phyloP scores from a whole-genome alignment of 2,888 invertebrate genomes.

The Papilio elwesi region DNA sequence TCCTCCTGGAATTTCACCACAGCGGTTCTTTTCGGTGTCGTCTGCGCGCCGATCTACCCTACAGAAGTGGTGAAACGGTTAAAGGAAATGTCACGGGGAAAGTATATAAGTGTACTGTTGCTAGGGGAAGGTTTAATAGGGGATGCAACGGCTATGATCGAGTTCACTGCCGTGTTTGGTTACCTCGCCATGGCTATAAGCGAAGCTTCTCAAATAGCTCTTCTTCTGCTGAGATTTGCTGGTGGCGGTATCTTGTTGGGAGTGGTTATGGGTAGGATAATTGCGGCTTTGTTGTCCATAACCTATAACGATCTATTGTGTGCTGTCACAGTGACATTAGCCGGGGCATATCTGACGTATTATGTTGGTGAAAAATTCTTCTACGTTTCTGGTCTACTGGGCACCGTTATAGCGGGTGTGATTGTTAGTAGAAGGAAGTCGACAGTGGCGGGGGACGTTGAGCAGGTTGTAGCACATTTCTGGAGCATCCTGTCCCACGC shows the following conservation, averaged over 20 bases:
- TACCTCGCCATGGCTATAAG: slow-evolving; percentile 65
- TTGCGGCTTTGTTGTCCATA: slow-evolving; percentile 62
- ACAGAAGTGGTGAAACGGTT: slow-evolving; percentile 71
- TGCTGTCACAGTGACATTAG: slow-evolving; percentile 67
- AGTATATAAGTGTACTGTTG: slow-evolving; percentile 69
- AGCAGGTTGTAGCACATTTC: slow-evolving; percentile 64
- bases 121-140: slow-evolving; percentile 74
- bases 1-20: slow-evolving; percentile 67
- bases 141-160: slow-evolving; percentile 74
- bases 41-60: slow-evolving; percentile 75
- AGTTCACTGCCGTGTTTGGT: slow-evolving; percentile 69
- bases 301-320: slow-evolving; percentile 72
- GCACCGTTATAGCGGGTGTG: slow-evolving; percentile 69
- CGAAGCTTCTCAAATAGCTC: slow-evolving; percentile 61
- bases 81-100: slow-evolving; percentile 70
- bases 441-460: slow-evolving; percentile 71
- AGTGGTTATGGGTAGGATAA: slow-evolving; percentile 69
- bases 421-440: slow-evolving; percentile 69
- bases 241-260: slow-evolving; percentile 72
- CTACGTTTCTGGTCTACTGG: slow-evolving; percentile 73
- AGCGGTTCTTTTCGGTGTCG: slow-evolving; percentile 68
- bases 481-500: slow-evolving; percentile 69
- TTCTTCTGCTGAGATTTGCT: slow-evolving; percentile 66
- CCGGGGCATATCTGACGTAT: slow-evolving; percentile 71
- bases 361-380: slow-evolving; percentile 75